Conservation (phyloP, 2,888 invertebrate species). For the Pherbina coryleti region DNA sequence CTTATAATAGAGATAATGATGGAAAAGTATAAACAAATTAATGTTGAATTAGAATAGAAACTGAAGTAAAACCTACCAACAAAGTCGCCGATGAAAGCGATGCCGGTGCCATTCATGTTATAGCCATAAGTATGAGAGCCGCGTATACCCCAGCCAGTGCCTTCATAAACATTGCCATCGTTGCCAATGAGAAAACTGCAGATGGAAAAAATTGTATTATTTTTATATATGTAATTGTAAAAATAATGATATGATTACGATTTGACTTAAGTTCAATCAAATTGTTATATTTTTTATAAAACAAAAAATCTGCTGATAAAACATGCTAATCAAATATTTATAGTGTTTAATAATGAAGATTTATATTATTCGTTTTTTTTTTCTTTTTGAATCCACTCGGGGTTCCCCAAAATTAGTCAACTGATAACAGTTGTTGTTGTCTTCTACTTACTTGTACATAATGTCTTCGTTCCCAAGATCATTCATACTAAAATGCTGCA, state of each 20-base stretch:
- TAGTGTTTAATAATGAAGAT: not conserved
- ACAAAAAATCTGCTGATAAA: not conserved
- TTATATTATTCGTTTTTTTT: not conserved
- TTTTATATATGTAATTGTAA: not conserved
- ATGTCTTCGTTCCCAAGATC: slow-evolving; percentile 71
- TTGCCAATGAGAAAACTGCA: slow-evolving; percentile 75
- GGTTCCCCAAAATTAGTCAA: not conserved
- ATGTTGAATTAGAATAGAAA: not conserved
- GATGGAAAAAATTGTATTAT: not conserved
- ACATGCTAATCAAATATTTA: no score
- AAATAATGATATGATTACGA: not conserved
- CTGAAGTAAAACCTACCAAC: slow-evolving; percentile 62
- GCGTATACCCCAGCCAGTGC: slow-evolving; percentile 74
- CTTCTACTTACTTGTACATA: slow-evolving; percentile 71
- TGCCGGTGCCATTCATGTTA: slow-evolving; percentile 75
- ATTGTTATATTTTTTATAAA: not conserved
- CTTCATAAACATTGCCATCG: slow-evolving; percentile 77
- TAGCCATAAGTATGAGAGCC: slow-evolving; percentile 75
- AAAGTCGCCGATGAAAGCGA: slow-evolving; percentile 74
- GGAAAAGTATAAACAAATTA: no score
- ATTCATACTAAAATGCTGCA: slow-evolving; percentile 72
- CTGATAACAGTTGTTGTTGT: not conserved
- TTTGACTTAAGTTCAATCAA: not conserved
- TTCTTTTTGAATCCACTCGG: not conserved
- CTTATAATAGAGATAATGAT: slow-evolving; percentile 55